Base-by-base conservation (phyloP, 2,797 vertebrate genomes). In the Chrysocyon brachyurus region DNA sequence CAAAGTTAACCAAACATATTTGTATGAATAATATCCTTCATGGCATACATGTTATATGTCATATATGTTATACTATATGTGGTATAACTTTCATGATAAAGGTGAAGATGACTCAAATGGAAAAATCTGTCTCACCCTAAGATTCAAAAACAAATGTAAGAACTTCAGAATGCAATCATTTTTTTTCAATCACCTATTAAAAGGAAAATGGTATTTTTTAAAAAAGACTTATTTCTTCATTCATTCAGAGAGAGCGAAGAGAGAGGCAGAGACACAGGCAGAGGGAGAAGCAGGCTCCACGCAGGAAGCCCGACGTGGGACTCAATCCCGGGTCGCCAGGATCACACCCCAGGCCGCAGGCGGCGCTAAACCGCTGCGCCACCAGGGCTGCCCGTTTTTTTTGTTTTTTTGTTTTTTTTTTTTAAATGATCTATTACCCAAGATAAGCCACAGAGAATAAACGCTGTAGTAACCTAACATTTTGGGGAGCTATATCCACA, bases 181-280 rank as follows among this genome's bases (percentile, higher is more conserved):
- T 85, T 86, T 92, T 96, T 79, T 56, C 52, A 83, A 40, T 63
- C 46, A 68, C 31, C 10, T 87, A 56, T 91, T 72, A 49, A 93
- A 73, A 96, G 9, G 28, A 54, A 90, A 83, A 64, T 12, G 10
- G 17, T 24, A 16, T 46, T 84, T 96, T 36, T 79, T 57, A 16
- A 49, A 56, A 94, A 84, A 57, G 11, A 46, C 7, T 46, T 46
- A 46, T 46, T 46, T 46, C 7, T 46, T 46, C 40, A 40, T 40
- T 40, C 40, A 46, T 46, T 7, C 40, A 46, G 40, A 46, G 40
- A 46, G 40, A 46, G 40, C 40, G 40, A 46, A 46, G 40, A 46
- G 40, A 46, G 40, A 46, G 40, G 6, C 40, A 46, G 40, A 46
- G 40, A 46, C 40, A 40, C 6, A 40, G 40, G 40, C 40, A 5